Evolutionary conservation across 35 echinoderm and acorn worm species (phyloP), one percentile per base, ranked within the genome.

Genomic region (Amphiura filiformis): DNA sequence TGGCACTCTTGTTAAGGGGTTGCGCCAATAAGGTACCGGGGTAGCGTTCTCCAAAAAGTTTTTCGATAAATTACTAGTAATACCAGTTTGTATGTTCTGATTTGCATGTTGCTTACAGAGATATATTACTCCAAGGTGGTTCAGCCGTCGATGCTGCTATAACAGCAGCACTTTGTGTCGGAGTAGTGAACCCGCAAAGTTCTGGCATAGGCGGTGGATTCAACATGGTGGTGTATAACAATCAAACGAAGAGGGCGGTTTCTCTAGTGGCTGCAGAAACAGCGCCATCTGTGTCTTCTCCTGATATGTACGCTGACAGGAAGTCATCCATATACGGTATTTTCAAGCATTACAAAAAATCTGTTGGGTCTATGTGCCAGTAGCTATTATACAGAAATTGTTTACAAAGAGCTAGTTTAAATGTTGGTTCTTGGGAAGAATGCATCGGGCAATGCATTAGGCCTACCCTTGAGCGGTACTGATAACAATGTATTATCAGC

Each of bases 91-190:
- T 47, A 31, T 39, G 36, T 38, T 18, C 2, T 32, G 31, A 23
- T 82, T 47, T 39, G 26, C 37, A 82, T 40, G 7, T 39, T 57
- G 39, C 40, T 9, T 37, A 81, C 80, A 94, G 93, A 37, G 78
- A 75, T 56, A 87, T 94, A 79, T 79, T 94, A 26, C 36, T 33
- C 18, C 30, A 31, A 0, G 81, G 81, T 61, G 93, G 93, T 23
- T 91, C 93, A 0, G 93, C 93, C 3, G 89, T 94, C 0, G 93
- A 94, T 77, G 56, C 89, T 37, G 88, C 93, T 2, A 91, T 94
- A 1, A 90, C 93, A 14, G 75, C 89, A 26, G 37, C 39, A 57
- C 37, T 94, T 0, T 94, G 93, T 61, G 35, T 94, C 4, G 93
- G 93, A 18, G 84, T 94, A 13, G 81, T 90, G 1, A 86, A 90